phyloP scores from a whole-genome alignment of 2,113 vertebrate species.

The Excalfactoria chinensis region DNA sequence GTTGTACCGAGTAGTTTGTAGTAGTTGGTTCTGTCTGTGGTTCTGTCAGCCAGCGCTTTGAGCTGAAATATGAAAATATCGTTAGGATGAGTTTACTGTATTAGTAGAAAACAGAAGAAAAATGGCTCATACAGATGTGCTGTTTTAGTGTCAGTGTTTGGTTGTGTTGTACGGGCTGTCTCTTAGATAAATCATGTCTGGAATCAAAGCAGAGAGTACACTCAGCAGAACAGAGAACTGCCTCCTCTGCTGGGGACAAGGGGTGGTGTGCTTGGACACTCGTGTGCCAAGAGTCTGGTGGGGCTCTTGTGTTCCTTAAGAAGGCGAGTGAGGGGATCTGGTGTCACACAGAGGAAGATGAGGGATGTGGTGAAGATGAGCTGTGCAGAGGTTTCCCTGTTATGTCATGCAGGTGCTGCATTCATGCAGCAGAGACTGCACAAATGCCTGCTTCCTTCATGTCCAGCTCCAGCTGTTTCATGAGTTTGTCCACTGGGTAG shows the following conservation, averaged over 20 bases:
- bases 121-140: background rate
- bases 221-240: background rate
- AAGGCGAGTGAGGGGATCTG: background rate
- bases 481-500: fast-evolving
- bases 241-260: background rate
- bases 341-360: background rate
- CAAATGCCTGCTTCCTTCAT: background rate
- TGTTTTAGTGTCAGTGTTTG: background rate
- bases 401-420: background rate
- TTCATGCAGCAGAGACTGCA: background rate
- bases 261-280: background rate
- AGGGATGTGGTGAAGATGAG: background rate
- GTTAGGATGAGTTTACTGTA: background rate
- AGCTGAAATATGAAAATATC: background rate
- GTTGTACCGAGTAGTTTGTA: fast-evolving
- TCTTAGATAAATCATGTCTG: background rate
- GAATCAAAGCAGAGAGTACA: background rate
- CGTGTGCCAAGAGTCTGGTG: background rate
- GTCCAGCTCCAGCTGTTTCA: background rate
- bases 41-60: background rate
- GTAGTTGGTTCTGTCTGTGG: fast-evolving
- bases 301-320: fast-evolving
- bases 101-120: background rate
- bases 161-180: background rate
- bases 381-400: background rate